Conservation (phyloP, 2,888 invertebrate species). For the Acronicta psi region DNA sequence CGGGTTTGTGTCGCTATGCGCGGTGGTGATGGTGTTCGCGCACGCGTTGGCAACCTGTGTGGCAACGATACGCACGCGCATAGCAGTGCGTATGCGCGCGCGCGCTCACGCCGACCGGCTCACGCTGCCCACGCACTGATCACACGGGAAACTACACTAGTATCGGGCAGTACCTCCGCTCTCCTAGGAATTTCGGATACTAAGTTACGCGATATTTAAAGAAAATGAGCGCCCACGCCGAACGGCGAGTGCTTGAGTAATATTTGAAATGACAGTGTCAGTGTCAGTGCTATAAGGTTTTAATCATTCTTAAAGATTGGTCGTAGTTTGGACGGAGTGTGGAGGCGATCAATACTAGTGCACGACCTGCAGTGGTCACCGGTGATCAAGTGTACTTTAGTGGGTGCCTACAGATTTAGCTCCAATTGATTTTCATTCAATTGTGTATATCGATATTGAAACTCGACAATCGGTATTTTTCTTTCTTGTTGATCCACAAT, state of each 20-base stretch:
- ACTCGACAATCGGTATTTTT: too few species aligned
- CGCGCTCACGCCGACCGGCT: slow-evolving; percentile 67
- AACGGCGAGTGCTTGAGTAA: too few species aligned
- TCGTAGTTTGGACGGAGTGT: slow-evolving; percentile 13
- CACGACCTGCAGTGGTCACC: not conserved
- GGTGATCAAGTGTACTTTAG: slow-evolving; percentile 16
- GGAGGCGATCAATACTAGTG: not conserved
- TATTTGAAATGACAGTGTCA: too few species aligned
- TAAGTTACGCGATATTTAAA: not conserved
- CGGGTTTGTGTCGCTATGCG: slow-evolving; percentile 82
- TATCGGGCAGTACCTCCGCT: slow-evolving; percentile 12
- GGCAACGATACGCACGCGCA: slow-evolving; percentile 65
- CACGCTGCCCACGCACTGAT: slow-evolving; percentile 78
- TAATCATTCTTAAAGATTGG: too few species aligned
- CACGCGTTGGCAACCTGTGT: slow-evolving; percentile 77
- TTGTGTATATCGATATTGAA: not conserved
- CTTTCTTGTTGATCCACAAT: not conserved
- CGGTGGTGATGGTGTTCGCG: slow-evolving; percentile 78
- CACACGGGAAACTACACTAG: slow-evolving; percentile 39
- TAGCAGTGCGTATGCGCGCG: slow-evolving; percentile 65
- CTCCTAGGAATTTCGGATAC: slow-evolving; percentile 4
- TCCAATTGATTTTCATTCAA: not conserved
- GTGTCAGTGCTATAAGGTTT: too few species aligned
- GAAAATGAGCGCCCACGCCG: slow-evolving; percentile 10
- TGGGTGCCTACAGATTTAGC: slow-evolving; percentile 8